Evolutionary conservation across 2,797 vertebrate genomes (phyloP), one percentile per base, ranked within the genome.

Genomic region (Scolopax bukidnonensis): DNA sequence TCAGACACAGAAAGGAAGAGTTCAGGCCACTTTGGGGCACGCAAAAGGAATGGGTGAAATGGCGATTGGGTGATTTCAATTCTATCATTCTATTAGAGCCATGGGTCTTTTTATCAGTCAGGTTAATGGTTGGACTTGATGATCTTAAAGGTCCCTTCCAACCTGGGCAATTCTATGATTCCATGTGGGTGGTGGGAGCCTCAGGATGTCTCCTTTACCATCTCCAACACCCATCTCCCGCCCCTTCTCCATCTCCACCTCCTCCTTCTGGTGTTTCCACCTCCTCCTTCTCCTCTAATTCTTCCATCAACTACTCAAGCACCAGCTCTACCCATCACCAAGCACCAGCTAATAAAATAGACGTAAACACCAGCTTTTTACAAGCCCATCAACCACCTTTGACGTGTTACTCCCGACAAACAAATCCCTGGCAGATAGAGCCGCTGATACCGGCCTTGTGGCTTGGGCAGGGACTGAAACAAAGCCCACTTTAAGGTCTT

Each of bases 161-260:
- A 53, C 27, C 27, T 28, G 16, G 50, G 16, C 27, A 30, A 30
- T 53, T 53, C 16, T 30, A 30, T 53, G 51, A 30, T 53, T 53
- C 15, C 17, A 10, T 53, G 51, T 30, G 28, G 28, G 28, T 11
- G 51, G 1, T 6, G 33, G 40, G 70, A 67, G 12, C 28, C 18
- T 59, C 0, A 4, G 1, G 0, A 33, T 16, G 4, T 2, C 38
- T 38, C 47, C 53, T 43, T 24, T 47, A 41, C 21, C 11, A 3
- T 12, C 69, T 33, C n/a, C 27, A 21, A 3, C 1, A 1, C 17
- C 18, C 23, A 13, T 6, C 16, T 84, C 9, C 5, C 0, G 8
- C 36, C 30, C 27, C 25, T 63, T 27, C 56, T 36, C 47, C 56
- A 23, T 5, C 61, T 70, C 50, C 53, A 23, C 4, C 60, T 74